Evolutionary conservation across 2,888 invertebrate genomes (phyloP).

Genomic region (Keiferia lycopersicella): DNA sequence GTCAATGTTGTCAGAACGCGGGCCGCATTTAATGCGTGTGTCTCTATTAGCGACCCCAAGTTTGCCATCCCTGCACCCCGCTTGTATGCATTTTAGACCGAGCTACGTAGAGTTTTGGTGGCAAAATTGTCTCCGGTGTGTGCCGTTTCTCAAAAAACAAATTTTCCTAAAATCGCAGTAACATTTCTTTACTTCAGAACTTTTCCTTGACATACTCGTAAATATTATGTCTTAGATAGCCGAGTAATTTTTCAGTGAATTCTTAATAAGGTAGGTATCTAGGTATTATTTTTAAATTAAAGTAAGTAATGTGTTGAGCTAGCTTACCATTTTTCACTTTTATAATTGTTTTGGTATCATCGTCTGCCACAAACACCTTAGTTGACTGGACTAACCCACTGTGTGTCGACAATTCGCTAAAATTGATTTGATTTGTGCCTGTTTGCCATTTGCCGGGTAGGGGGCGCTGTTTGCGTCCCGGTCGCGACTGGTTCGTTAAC

Average conservation of each 20-base stretch:
- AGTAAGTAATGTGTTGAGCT: too few relatives aligned
- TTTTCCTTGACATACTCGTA: too few relatives aligned
- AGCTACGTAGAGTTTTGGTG: background rate
- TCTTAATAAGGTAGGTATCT: too few relatives aligned
- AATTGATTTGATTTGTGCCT: constrained; percentile 76
- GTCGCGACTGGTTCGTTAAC: constrained; percentile 22
- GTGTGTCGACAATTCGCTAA: constrained; percentile 67
- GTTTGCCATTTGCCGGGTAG: constrained; percentile 50
- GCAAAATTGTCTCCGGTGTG: background rate
- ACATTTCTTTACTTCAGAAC: too few relatives aligned
- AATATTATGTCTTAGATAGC: too few relatives aligned
- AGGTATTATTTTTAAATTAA: too few relatives aligned
- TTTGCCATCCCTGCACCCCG: constrained; percentile 60
- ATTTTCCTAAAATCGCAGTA: too few relatives aligned
- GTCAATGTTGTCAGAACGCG: constrained; percentile 76
- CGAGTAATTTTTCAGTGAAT: too few relatives aligned
- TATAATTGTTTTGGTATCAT: too few relatives aligned
- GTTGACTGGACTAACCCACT: constrained; percentile 37
- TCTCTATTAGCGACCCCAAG: constrained; percentile 78
- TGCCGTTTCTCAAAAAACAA: background rate
- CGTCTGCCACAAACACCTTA: background rate
- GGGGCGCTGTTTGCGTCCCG: constrained; percentile 33
- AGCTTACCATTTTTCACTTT: too few relatives aligned
- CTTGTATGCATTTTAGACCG: constrained; percentile 44
- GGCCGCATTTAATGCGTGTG: constrained; percentile 76